Evolutionary conservation across 2,113 vertebrate genomes (phyloP).

Genomic region (Tauraco erythrolophus): DNA sequence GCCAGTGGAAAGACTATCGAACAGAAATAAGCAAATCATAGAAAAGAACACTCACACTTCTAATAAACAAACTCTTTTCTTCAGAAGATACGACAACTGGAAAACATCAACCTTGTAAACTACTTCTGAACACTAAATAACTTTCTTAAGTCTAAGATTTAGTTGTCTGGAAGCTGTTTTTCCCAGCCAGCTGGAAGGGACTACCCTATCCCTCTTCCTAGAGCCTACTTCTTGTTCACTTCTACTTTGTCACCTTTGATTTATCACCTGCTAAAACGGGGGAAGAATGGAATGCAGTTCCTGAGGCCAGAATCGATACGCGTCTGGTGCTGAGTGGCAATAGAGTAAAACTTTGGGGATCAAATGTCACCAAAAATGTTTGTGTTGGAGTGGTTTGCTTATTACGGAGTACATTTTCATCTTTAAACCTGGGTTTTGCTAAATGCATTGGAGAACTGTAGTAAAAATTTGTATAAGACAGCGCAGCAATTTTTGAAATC

Average conservation of each 20-base stretch:
- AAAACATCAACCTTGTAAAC: background rate
- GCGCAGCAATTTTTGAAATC: background rate
- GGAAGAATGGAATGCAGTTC: background rate
- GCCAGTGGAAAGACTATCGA: background rate
- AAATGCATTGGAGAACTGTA: background rate
- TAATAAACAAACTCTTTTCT: background rate
- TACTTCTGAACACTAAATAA: background rate
- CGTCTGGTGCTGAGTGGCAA: background rate
- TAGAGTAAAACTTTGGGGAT: constrained; percentile 7
- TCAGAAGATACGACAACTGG: background rate
- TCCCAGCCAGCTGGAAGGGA: background rate
- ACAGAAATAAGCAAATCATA: background rate
- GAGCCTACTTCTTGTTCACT: background rate
- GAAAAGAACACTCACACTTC: background rate
- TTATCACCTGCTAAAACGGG: background rate
- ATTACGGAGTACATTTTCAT: background rate
- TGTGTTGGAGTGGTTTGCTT: background rate
- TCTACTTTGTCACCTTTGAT: constrained; percentile 26
- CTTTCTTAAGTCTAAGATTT: background rate
- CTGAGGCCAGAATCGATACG: background rate
- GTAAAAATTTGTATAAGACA: background rate
- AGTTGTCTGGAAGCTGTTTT: background rate
- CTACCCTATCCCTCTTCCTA: background rate
- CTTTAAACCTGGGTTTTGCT: background rate
- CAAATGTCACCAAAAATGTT: background rate